Conservation (phyloP, 2,113 vertebrate species). For the Spilogale gracilis region DNA sequence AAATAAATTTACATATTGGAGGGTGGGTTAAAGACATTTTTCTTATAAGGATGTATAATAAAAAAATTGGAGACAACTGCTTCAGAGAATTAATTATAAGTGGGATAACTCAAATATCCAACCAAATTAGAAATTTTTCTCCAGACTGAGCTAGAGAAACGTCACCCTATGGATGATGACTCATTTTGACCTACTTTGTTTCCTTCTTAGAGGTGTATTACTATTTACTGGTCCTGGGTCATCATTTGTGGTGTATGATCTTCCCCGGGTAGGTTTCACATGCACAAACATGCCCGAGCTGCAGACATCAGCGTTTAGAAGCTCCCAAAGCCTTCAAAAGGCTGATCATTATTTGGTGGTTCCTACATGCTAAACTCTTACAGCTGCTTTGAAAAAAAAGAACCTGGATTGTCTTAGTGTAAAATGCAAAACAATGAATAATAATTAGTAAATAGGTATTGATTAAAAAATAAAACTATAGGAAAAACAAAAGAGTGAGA, state of each 20-base stretch:
- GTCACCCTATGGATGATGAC: constrained; percentile 31
- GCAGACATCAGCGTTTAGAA: background rate
- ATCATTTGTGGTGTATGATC: background rate
- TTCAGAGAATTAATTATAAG: background rate
- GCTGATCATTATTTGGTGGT: background rate
- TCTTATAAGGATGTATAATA: background rate
- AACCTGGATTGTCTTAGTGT: background rate
- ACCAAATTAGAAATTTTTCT: background rate
- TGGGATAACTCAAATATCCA: background rate
- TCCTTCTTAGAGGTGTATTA: constrained; percentile 38
- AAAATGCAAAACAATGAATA: constrained; percentile 7
- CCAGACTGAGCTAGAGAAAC: background rate
- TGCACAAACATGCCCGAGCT: background rate
- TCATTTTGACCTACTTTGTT: constrained; percentile 41
- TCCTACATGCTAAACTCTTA: background rate
- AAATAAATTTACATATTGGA: constrained; percentile 1
- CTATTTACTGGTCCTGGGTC: constrained; percentile 12
- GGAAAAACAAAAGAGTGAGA: background rate
- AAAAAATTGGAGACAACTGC: background rate
- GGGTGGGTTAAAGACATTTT: background rate
- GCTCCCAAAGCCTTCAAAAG: background rate
- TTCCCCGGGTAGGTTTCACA: constrained; percentile 10
- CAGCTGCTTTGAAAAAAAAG: constrained; percentile 39
- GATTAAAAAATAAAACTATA: constrained; percentile 21
- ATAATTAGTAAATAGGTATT: constrained; percentile 12